These are phyloP conservation scores for Chaitophorus viminalis DNA, from an alignment of 2,888 invertebrate genomes.

Conservation along the genomic window DNA sequence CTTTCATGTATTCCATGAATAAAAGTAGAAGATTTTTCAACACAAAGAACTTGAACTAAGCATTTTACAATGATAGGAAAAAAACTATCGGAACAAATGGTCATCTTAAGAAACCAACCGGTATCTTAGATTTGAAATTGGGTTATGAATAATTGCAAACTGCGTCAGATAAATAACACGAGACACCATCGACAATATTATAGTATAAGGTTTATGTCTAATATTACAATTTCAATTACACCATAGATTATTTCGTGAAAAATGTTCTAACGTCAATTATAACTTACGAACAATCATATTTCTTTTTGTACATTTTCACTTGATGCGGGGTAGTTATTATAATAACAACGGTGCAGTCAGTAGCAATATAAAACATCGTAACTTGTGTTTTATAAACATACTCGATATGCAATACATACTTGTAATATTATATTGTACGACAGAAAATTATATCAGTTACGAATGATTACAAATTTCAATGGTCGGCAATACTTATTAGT, in stretches of 20 bases:
- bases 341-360: too few relatives aligned
- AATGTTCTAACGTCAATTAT: neutral
- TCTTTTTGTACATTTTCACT: too few relatives aligned
- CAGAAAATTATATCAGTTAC: neutral
- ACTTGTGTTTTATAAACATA: too few relatives aligned
- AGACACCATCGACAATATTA: too few relatives aligned
- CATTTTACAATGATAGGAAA: neutral
- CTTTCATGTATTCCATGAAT: neutral
- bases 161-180: too few relatives aligned
- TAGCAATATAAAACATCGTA: too few relatives aligned
- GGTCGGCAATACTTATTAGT: neutral
- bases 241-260: neutral
- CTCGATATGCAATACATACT: neutral
- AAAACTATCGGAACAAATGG: neutral
- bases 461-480: slow-evolving; percentile 36
- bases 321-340: too few relatives aligned
- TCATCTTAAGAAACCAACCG: too few relatives aligned
- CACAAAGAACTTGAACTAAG: neutral
- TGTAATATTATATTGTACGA: neutral
- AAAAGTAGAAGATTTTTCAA: neutral
- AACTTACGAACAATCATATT: neutral
- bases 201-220: neutral
- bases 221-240: neutral
- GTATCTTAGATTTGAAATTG: too few relatives aligned
- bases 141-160: too few relatives aligned